Evolutionary conservation across 2,113 vertebrate species (phyloP).

Genomic region (Choloepus hoffmanni): DNA sequence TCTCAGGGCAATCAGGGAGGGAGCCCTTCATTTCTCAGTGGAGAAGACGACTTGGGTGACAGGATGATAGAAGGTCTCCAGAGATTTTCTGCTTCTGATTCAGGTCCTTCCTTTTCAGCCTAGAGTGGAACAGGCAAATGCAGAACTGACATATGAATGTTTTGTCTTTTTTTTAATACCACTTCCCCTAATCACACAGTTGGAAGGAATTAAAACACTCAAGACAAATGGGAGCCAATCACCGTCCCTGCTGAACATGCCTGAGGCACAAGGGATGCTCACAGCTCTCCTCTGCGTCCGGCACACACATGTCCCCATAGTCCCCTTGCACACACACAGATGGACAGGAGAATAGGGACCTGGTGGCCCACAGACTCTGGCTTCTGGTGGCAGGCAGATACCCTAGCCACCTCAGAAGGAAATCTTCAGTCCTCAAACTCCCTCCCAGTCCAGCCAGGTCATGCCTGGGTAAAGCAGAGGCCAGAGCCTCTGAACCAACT

Average conservation of each 20-base stretch:
- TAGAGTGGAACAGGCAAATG: neutral
- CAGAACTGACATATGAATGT: neutral
- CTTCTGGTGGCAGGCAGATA: neutral
- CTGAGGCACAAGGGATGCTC: neutral
- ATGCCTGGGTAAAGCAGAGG: neutral
- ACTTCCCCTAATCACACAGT: neutral
- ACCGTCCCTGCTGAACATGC: neutral
- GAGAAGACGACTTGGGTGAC: neutral
- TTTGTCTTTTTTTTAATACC: neutral
- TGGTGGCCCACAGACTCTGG: neutral
- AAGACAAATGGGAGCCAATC: neutral
- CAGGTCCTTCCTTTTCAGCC: neutral
- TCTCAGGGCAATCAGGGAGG: neutral
- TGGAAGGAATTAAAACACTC: neutral
- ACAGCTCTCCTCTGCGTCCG: neutral
- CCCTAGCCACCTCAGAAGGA: neutral
- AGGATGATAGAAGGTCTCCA: neutral
- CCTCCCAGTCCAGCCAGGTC: neutral
- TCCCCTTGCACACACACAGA: neutral
- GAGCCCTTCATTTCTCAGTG: neutral
- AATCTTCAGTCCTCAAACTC: neutral
- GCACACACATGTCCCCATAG: fast-evolving
- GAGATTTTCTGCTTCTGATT: neutral
- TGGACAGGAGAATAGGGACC: neutral
- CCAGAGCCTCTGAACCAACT: neutral